Evolutionary conservation across 2,797 vertebrate species (phyloP), one percentile per base, ranked within the genome.

Genomic region (Apodemus agrarius): DNA sequence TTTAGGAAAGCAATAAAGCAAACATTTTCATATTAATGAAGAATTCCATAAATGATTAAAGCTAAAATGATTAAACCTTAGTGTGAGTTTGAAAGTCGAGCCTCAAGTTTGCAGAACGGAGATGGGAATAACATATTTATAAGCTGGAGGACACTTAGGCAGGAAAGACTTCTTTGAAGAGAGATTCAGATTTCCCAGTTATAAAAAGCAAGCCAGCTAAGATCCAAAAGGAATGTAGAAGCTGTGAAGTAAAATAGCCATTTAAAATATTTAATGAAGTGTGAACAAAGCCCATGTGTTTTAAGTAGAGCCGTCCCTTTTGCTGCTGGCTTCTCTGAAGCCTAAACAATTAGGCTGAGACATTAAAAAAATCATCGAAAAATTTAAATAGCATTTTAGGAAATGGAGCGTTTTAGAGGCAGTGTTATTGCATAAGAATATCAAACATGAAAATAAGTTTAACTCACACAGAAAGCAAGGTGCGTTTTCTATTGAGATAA

Each of bases 251-350:
- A 92, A 98, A 98, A 93, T 94, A 90, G 84, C 85, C 46, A 76
- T 97, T 97, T 97, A 96, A 97, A 96, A 96, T 93, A 97, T 96
- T 91, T 95, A 97, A 96, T 98, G 98, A 52, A 43, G 97, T 98
- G 97, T 97, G 97, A 98, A 97, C 93, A 81, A 94, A 96, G 91
- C 92, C 79, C 95, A 82, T 79, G 96, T 94, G 86, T 87, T 98
- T 97, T 98, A 82, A 90, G 91, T 97, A 74, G 91, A 74, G 91
- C 95, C 67, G 89, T 87, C 82, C 90, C 92, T 96, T 93, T 65
- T 95, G 91, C 92, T 93, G 96, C 92, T 96, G 92, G 95, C 97
- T 97, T 84, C 88, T 63, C 89, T 96, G 89, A 93, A 98, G 86
- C 86, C 97, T 96, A 83, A 93, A 85, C 31, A 83, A 54, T 98